A percentile compares a stretch with the other conserved stretches of the same genome.
These are phyloP conservation scores for Proterorhinus semilunaris DNA, from an alignment of 2,113 vertebrate species.

Conservation along the genomic window DNA sequence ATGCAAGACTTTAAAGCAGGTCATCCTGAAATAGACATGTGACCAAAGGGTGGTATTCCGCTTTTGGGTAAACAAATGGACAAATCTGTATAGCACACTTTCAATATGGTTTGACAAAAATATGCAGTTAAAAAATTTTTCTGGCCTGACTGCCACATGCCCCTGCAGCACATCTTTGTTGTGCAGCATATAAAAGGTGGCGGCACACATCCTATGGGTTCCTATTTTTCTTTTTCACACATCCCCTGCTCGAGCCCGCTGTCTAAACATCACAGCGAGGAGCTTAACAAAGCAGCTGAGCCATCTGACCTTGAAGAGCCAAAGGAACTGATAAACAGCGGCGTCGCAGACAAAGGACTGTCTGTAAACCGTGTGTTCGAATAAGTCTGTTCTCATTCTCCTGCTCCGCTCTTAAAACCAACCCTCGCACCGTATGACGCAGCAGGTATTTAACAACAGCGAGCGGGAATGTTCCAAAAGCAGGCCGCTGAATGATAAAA, in stretches of 20 bases:
- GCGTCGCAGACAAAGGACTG: constrained; percentile 17
- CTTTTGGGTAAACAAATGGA: neutral
- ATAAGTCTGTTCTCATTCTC: neutral
- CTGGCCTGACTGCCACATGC: neutral
- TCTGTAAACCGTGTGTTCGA: constrained; percentile 5
- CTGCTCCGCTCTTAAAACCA: constrained; percentile 10
- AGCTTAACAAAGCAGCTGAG: constrained; percentile 22
- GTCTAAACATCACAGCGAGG: constrained; percentile 43
- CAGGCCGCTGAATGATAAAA: constrained; percentile 49
- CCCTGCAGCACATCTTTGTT: neutral
- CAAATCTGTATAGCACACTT: neutral
- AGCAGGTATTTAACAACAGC: constrained; percentile 13
- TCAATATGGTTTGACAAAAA: neutral
- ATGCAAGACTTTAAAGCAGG: too few species aligned
- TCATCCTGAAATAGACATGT: too few species aligned
- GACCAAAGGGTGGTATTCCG: too few species aligned
- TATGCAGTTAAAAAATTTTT: constrained; percentile 20
- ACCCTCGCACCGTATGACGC: neutral
- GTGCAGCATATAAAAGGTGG: constrained; percentile 16
- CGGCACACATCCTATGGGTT: constrained; percentile 4
- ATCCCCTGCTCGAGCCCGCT: constrained; percentile 23
- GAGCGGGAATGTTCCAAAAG: constrained; percentile 29
- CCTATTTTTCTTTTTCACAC: constrained; percentile 19
- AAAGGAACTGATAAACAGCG: constrained; percentile 27
- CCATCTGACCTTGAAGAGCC: constrained; percentile 30